Evolutionary conservation across 2,113 vertebrate species (phyloP), one percentile per base, ranked within the genome.

Genomic region (Cebidichthys violaceus): DNA sequence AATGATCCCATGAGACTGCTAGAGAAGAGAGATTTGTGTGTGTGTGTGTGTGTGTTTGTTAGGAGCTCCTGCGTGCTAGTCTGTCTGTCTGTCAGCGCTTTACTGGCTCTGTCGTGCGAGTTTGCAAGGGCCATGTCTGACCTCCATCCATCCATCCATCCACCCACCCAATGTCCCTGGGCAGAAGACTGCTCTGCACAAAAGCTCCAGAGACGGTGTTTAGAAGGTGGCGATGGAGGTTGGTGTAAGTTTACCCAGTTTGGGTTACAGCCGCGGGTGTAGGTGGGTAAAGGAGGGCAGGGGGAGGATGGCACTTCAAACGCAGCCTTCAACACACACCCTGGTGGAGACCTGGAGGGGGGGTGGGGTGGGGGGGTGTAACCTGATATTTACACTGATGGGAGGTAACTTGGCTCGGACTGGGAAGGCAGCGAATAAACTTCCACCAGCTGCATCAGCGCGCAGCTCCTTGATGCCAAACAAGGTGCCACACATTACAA

Each of bases 301-400:
- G 66, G 61, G 68, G 76, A 43, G 70, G 79, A 84, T 85, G 90
- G 81, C 60, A 81, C 89, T 93, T 93, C 91, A 92, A 93, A 90
- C 85, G 14, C 41, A 39, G 75, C 24, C 37, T 71, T 70, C 71
- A 66, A 79, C 82, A 65, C 52, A 79, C 82, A 60, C 52, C 9
- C 72, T 52, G 81, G 66, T 78, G 67, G 27, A 70, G 73, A 29
- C 60, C 77, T 10, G 1, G 10, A 14, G 54, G 2, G 54, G 2
- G 50, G 2, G 15, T 3, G 13, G 3, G 57, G 68, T 81, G 85
- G 54, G 18, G 41, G 15, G 37, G 33, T 13, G 89, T 64, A 90
- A 93, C 43, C 41, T n/a, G 89, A 92, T 90, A 77, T 45, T 31
- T n/a, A 37, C 14, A 45, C 14, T 29, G 77, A 67, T 10, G 27